Percentiles rank a stretch among this genome's conserved stretches.
phyloP scores from a whole-genome alignment of 2,113 vertebrate genomes.

The Centropus unirufus region DNA sequence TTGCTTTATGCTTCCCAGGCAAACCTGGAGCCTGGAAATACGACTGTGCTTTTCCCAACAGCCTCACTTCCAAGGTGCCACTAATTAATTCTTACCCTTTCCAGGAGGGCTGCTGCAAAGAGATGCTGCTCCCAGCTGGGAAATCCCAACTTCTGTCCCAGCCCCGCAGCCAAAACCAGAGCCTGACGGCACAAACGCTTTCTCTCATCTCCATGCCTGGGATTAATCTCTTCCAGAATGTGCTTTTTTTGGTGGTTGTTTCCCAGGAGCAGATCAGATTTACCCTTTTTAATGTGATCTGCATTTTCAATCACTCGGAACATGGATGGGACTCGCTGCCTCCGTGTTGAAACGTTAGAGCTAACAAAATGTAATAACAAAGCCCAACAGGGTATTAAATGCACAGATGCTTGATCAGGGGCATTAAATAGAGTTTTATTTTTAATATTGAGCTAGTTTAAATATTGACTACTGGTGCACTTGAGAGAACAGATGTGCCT shows the following conservation, averaged over 20 bases:
- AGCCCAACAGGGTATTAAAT: neutral
- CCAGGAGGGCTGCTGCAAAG: neutral
- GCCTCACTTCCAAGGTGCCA: neutral
- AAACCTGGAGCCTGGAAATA: neutral
- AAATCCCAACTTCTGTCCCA: neutral
- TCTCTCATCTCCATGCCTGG: neutral
- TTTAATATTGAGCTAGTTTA: conserved; percentile 30
- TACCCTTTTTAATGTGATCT: neutral
- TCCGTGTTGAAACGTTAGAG: neutral
- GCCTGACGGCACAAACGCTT: neutral
- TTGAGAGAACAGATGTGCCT: neutral
- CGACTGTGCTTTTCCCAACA: neutral
- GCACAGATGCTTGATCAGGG: neutral
- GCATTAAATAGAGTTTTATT: neutral
- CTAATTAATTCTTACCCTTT: neutral
- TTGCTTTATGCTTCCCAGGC: neutral
- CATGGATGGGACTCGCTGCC: neutral
- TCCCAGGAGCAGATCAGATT: conserved; percentile 39
- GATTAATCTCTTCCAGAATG: conserved; percentile 4
- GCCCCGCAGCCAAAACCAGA: neutral
- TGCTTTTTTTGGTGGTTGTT: conserved; percentile 40
- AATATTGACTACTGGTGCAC: neutral
- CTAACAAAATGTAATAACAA: neutral
- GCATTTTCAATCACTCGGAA: neutral
- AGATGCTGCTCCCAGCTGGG: neutral